Conservation (phyloP, 2,113 vertebrate species). For the Oncorhynchus nerka region DNA sequence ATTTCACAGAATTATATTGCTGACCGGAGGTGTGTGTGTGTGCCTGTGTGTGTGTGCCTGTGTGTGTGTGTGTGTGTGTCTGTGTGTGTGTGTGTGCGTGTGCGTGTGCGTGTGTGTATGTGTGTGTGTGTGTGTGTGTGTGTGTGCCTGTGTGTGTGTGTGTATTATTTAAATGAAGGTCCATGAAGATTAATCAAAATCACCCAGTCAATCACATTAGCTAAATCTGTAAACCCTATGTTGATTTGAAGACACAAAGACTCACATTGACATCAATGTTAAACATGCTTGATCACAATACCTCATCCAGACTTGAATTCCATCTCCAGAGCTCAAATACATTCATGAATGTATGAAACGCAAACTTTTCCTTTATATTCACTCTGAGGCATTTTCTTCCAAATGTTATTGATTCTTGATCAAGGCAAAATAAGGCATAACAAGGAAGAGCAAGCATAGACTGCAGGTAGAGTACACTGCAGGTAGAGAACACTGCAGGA, state of each 20-base stretch:
- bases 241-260: no score
- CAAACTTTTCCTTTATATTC: neutral
- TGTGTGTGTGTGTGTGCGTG: neutral
- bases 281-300: neutral
- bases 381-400: neutral
- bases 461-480: no score
- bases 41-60: neutral
- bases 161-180: no score
- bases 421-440: neutral
- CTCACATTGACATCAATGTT: no score
- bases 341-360: neutral
- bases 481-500: no score
- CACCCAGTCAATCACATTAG: no score
- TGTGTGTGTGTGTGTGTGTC: neutral
- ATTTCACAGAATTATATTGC: slow-evolving; percentile 59
- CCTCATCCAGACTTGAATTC: neutral
- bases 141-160: neutral
- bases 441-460: neutral
- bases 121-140: no score
- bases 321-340: neutral
- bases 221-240: no score
- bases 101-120: no score
- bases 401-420: neutral
- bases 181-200: no score
- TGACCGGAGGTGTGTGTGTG: slow-evolving; percentile 61